Conservation (phyloP, 2,888 invertebrate genomes). For the Nebria salina region DNA sequence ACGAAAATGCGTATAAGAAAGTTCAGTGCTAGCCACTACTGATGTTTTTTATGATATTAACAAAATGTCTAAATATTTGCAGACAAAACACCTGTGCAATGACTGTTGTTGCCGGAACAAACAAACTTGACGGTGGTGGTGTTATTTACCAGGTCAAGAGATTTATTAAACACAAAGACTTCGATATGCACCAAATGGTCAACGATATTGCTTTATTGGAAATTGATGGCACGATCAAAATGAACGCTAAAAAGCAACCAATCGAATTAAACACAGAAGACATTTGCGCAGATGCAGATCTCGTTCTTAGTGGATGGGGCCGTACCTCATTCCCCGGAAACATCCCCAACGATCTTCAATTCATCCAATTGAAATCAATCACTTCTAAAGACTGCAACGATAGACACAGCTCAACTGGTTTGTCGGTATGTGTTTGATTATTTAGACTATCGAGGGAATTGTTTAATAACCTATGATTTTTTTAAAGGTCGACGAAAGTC, state of each 20-base stretch:
- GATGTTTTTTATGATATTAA: too few relatives aligned
- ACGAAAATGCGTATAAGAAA: too few relatives aligned
- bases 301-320: constrained; percentile 66
- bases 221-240: constrained; percentile 42
- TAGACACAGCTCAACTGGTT: constrained; percentile 53
- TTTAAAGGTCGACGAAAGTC: constrained; percentile 56
- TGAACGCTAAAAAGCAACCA: constrained; percentile 47
- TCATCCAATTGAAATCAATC: constrained; percentile 64
- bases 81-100: constrained; percentile 52
- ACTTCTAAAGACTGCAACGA: constrained; percentile 64
- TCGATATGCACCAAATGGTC: neutral
- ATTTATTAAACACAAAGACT: constrained; percentile 63
- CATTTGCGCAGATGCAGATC: constrained; percentile 58
- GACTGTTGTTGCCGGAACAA: constrained; percentile 64
- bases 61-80: constrained; percentile 2
- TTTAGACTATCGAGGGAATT: neutral
- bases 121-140: constrained; percentile 62
- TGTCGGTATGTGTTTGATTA: neutral
- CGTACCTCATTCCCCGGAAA: constrained; percentile 65
- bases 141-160: constrained; percentile 58
- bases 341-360: constrained; percentile 68
- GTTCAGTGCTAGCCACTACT: too few relatives aligned
- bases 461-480: neutral
- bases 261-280: constrained; percentile 55
- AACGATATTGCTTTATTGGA: constrained; percentile 51